Base-by-base conservation (phyloP, 2,797 vertebrate genomes). In the Manis crassicaudata region DNA sequence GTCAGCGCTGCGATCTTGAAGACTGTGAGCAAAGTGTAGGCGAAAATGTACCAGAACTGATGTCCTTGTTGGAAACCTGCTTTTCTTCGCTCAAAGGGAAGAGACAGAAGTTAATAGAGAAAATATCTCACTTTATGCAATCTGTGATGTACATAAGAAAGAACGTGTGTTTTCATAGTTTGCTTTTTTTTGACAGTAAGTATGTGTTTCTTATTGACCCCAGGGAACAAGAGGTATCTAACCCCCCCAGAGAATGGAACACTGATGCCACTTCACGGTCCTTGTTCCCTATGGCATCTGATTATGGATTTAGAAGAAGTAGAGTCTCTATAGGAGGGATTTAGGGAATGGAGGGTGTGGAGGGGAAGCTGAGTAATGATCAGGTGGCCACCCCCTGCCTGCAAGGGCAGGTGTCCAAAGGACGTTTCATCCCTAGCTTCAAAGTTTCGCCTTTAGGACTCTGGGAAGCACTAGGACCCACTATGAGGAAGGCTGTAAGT, bases 1-100 rank as follows among this genome's bases (percentile, higher is more conserved):
- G 17, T 37, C 25, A 83, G 56, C 85, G 56, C 73, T 23, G 81
- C 40, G 12, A 97, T 63, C 60, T 83, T 21, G 23, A 96, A 96
- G 96, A 11, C 88, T 94, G 5, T 32, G 52, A 85, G 80, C 75
- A 23, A 21, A 7, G 92, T 29, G 76, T 65, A 88, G 72, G 91
- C 16, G 46, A 20, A 68, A 13, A 67, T 92, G 25, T 11, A 52
- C 50, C 54, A 63, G 79, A 2, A 2, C 46, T 14, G 60, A 92
- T 13, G 81, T 17, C 86, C 23, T n/a, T 18, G 35, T 11, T 46
- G 60, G 68, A 79, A 67, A 50, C 17, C 62, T 63, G 60, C 25
- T 77, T 77, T 43, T 72, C 77, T 72, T 50, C 12, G 35, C 87
- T 93, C 62, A 32, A 60, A 75, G 81, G 32, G n/a, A 76, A 84